phyloP scores from a whole-genome alignment of 2,888 invertebrate genomes.

The Drosophila greeni region DNA sequence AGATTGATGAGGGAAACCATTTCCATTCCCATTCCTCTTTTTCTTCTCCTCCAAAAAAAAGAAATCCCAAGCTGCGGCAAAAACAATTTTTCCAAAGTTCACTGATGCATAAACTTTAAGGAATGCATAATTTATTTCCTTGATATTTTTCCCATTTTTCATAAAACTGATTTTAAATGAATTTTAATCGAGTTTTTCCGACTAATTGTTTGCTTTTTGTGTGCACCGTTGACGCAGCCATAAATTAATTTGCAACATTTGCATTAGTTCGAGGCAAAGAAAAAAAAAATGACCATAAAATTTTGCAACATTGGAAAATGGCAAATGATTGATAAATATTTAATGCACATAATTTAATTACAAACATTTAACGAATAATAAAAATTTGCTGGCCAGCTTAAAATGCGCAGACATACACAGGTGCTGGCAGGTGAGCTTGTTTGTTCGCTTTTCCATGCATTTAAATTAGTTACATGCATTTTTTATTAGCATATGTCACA shows the following conservation, averaged over 20 bases:
- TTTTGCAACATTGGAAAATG: constrained; percentile 6
- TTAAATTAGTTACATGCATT: constrained; percentile 64
- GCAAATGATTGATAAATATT: constrained; percentile 40
- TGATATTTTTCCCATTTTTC: not conserved
- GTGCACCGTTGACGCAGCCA: constrained; percentile 13
- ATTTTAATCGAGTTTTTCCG: constrained; percentile 28
- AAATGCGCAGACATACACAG: constrained; percentile 32
- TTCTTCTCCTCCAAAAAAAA: not conserved
- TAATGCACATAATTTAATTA: constrained; percentile 62
- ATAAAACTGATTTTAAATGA: constrained; percentile 7
- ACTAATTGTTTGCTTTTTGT: constrained; percentile 48
- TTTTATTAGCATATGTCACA: constrained; percentile 45
- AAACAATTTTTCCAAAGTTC: constrained; percentile 19
- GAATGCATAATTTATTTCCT: constrained; percentile 13
- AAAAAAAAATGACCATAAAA: constrained; percentile 12
- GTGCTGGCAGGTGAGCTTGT: constrained; percentile 1
- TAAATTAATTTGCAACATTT: constrained; percentile 51
- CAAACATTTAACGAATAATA: constrained; percentile 35
- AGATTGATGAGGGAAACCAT: constrained; percentile 46
- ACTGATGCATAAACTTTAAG: constrained; percentile 31
- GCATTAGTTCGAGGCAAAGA: constrained; percentile 22
- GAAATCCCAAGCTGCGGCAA: too few relatives aligned
- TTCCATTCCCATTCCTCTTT: not conserved
- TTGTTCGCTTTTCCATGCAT: constrained; percentile 53
- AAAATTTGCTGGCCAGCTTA: constrained; percentile 37